Percentiles rank a stretch among this genome's conserved stretches.
Conservation (phyloP, 2,888 invertebrate genomes). For the Protodeltote pygarga region DNA sequence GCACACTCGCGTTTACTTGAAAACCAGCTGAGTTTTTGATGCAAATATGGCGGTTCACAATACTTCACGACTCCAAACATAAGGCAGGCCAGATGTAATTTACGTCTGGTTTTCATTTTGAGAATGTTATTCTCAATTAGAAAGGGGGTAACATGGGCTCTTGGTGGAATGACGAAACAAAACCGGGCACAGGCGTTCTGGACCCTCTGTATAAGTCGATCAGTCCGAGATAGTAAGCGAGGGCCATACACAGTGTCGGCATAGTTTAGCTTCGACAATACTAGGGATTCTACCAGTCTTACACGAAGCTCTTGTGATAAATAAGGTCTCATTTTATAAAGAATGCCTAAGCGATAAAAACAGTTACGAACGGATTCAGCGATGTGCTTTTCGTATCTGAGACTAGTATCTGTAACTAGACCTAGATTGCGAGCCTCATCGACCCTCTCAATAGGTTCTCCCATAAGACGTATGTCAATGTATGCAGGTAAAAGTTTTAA, state of each 20-base stretch:
- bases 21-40: not conserved
- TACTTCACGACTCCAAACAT: not conserved
- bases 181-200: conserved; percentile 27
- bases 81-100: not conserved
- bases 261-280: not conserved
- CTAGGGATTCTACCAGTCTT: not conserved
- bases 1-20: not conserved
- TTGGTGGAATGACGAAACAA: conserved; percentile 17
- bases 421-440: conserved; percentile 11
- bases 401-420: not conserved
- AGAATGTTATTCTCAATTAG: conserved; percentile 2
- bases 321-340: no score
- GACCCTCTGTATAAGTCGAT: conserved; percentile 2
- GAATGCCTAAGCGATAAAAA: not conserved
- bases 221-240: not conserved
- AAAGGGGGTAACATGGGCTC: conserved; percentile 20
- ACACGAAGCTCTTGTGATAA: not conserved
- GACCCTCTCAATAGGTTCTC: conserved; percentile 3
- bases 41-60: not conserved
- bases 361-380: not conserved
- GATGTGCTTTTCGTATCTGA: not conserved
- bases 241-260: not conserved
- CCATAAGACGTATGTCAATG: not conserved
- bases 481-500: not conserved
- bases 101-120: conserved; percentile 3